A percentile compares a stretch with the other conserved stretches of the same genome.
Conservation (phyloP, 2,888 invertebrate genomes). For the Drosophila nr. fundita region DNA sequence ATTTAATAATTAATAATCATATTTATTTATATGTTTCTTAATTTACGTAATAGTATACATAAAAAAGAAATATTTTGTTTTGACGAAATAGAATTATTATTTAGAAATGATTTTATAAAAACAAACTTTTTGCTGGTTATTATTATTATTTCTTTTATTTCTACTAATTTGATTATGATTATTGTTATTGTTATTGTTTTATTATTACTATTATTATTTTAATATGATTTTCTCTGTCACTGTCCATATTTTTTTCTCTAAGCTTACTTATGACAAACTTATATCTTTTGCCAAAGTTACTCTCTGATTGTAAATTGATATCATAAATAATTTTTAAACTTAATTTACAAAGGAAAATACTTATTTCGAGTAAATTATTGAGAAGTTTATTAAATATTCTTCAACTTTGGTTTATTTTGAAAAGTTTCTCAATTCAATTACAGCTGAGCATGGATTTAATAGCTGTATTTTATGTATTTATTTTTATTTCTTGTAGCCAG, state of each 20-base stretch:
- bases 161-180: background rate
- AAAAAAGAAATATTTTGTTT: background rate
- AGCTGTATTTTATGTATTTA: background rate
- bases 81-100: background rate
- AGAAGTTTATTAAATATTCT: background rate
- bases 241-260: background rate
- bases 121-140: background rate
- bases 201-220: background rate
- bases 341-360: background rate
- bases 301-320: background rate
- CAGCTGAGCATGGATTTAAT: background rate
- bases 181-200: background rate
- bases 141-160: background rate
- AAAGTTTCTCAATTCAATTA: conserved; percentile 1
- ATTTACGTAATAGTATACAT: background rate
- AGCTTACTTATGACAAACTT: background rate
- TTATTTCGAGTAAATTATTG: background rate
- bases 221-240: background rate
- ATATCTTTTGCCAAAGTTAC: background rate
- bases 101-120: background rate
- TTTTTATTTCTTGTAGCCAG: background rate
- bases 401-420: background rate
- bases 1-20: background rate
- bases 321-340: conserved; percentile 4
- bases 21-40: background rate